Conservation (phyloP, 2,113 vertebrate species). For the Cacatua alba region DNA sequence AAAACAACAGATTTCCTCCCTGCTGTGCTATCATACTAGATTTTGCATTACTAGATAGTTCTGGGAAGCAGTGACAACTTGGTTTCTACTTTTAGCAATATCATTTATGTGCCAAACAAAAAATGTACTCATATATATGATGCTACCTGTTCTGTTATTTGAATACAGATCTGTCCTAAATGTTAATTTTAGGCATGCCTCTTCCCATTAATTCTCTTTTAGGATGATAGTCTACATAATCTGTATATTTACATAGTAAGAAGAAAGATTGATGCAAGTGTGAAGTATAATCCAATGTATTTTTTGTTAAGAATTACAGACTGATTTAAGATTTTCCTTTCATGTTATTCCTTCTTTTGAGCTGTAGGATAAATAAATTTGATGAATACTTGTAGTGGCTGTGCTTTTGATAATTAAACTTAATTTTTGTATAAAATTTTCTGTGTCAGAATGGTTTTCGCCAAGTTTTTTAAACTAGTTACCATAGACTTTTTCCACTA, state of each 20-base stretch:
- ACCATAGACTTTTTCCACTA: neutral
- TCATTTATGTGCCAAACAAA: neutral
- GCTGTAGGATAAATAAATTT: neutral
- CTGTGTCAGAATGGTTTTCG: neutral
- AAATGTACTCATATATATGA: neutral
- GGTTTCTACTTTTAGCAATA: neutral
- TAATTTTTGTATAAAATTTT: neutral
- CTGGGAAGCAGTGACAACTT: neutral
- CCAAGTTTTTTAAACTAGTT: neutral
- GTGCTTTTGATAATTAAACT: neutral
- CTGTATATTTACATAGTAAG: neutral
- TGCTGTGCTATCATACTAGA: neutral
- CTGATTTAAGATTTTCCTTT: neutral
- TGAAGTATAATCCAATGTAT: neutral
- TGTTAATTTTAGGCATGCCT: neutral
- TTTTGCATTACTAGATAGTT: neutral
- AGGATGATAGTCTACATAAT: neutral
- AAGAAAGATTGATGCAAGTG: neutral
- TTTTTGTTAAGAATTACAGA: neutral
- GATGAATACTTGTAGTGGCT: neutral
- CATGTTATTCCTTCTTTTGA: neutral
- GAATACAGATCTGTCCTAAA: neutral
- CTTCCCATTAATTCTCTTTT: neutral
- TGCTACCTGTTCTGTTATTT: neutral
- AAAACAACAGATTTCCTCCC: neutral